A percentile compares a stretch with the other conserved stretches of the same genome.
Conservation (phyloP, 2,888 invertebrate species). For the Tipula unca region DNA sequence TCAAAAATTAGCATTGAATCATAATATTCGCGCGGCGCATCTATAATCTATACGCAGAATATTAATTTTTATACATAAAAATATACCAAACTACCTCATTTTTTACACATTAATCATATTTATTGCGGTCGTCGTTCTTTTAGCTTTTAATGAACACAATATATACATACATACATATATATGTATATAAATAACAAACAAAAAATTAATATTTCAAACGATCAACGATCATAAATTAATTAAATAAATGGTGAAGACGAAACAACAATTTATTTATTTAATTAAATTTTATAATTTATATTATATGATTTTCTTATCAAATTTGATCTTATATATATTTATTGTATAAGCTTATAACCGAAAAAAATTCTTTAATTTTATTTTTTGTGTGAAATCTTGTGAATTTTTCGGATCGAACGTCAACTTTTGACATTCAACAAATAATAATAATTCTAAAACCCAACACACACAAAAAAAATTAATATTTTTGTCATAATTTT, state of each 20-base stretch:
- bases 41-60: not conserved
- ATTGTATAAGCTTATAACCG: too few species aligned
- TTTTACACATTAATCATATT: not conserved
- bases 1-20: not conserved
- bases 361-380: not conserved
- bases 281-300: not conserved
- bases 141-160: not conserved
- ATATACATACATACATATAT: not conserved
- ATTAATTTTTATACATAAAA: not conserved
- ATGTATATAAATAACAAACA: not conserved
- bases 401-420: not conserved
- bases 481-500: not conserved
- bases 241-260: not conserved
- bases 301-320: not conserved
- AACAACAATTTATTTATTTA: not conserved
- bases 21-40: not conserved
- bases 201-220: not conserved
- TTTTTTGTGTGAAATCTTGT: not conserved
- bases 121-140: not conserved
- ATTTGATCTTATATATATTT: not conserved
- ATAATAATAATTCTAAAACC: not conserved
- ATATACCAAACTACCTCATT: not conserved
- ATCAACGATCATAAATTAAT: constrained; percentile 14
- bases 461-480: not conserved
- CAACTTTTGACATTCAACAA: not conserved